A percentile compares a stretch with the other conserved stretches of the same genome.
Conservation (phyloP, 2,113 vertebrate species). For the Archilochus colubris region DNA sequence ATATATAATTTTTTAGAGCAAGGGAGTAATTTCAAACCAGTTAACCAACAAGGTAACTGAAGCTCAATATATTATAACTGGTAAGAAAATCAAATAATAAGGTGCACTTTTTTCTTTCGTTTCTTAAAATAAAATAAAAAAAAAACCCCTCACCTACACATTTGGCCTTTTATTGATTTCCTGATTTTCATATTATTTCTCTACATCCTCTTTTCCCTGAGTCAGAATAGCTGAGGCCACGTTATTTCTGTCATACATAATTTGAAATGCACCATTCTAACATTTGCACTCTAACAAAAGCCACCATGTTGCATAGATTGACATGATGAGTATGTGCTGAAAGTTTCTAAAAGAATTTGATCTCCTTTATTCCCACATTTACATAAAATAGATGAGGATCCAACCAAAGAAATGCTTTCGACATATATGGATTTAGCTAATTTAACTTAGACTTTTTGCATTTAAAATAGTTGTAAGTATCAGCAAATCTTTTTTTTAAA, state of each 20-base stretch:
- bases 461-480: constrained; percentile 18
- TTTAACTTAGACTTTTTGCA: not conserved
- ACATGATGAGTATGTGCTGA: constrained; percentile 54
- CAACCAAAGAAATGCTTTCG: constrained; percentile 37
- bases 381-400: constrained; percentile 57
- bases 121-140: not conserved
- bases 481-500: not conserved
- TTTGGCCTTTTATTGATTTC: not conserved
- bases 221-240: not conserved
- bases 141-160: not conserved
- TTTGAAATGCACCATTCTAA: constrained; percentile 57
- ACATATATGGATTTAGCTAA: constrained; percentile 22
- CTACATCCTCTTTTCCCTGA: not conserved
- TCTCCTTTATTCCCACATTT: constrained; percentile 50
- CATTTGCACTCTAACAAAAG: constrained; percentile 65
- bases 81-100: not conserved
- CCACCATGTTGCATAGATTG: constrained; percentile 47
- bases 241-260: not conserved
- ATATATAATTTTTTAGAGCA: not conserved
- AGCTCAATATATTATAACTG: not conserved
- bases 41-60: not conserved
- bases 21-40: not conserved
- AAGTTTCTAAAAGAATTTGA: constrained; percentile 56
- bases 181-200: constrained; percentile 12
- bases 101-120: not conserved